Conservation (phyloP, 1,140 invertebrate species). For the Eubasilissa regina region DNA sequence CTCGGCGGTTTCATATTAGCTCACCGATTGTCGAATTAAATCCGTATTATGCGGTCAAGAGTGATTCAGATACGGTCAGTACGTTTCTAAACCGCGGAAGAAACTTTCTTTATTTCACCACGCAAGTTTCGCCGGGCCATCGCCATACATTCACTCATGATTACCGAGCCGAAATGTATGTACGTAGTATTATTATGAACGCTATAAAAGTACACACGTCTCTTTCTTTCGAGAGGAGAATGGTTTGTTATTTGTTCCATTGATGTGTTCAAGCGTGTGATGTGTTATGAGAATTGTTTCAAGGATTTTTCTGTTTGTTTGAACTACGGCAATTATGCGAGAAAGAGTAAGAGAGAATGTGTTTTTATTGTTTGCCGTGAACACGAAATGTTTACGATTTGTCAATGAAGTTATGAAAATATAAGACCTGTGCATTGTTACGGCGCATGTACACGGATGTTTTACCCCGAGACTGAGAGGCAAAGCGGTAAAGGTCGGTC, state of each 20-base stretch:
- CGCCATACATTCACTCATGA: background rate
- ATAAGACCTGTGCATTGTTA: no score
- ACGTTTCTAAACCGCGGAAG: conserved; percentile 7
- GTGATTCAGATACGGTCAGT: conserved; percentile 6
- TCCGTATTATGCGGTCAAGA: conserved; percentile 20
- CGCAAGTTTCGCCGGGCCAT: conserved; percentile 1
- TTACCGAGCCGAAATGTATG: background rate
- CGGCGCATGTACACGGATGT: no score
- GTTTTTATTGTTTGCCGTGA: background rate
- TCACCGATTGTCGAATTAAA: no score
- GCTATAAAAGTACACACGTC: background rate
- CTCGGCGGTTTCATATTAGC: no score
- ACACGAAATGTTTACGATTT: background rate
- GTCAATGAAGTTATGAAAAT: no score
- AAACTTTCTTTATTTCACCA: conserved; percentile 26
- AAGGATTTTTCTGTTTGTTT: no score
- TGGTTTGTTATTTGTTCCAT: no score
- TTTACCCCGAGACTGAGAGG: no score
- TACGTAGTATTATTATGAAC: background rate
- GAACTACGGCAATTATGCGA: background rate
- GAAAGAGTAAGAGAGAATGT: background rate
- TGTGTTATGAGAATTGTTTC: no score
- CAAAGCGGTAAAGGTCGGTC: no score
- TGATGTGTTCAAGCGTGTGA: no score
- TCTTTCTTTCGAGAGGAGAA: background rate